Evolutionary conservation across 1,140 invertebrate species (phyloP), one percentile per base, ranked within the genome.

Genomic region (Bradynema listronoti): DNA sequence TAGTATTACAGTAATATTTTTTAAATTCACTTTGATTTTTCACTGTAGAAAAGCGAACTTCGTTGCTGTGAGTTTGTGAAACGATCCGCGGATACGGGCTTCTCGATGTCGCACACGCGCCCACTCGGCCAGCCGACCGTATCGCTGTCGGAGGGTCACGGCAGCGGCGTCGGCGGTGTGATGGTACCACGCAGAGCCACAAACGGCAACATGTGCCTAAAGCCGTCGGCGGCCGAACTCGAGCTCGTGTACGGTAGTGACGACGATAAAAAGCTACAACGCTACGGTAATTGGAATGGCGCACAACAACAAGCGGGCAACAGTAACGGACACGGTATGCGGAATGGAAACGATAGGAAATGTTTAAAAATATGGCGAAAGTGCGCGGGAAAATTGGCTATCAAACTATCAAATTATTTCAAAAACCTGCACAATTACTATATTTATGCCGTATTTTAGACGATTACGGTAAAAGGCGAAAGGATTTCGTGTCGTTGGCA

Each of bases 121-220:
- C 58, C 68, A 7, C 53, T 70, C 25, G 68, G 69, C 22, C 70
- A 62, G 2, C 53, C 69, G 9, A 70, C 68, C 14, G 72, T 70
- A 24, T 50, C 47, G 47, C 47, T 50, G 5, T 50, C 47, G 19
- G 47, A 50, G 22, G 42, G 42, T 32, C 3, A 19, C 34, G 47
- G 16, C 3, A 19, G 47, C 9, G 27, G 19, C 47, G 3, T n/a
- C 47, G 11, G 19, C 36, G 19, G 19, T 39, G 19, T 39, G 11
- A 11, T 19, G 11, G 19, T 39, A 11, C 36, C 11, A 39, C 19
- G 11, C 36, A 39, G 19, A 19, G 36, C 19, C 11, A 39, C 36
- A 19, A 39, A 39, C 11, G 9, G 42, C 42, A 6, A 29, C n/a
- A 32, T n/a, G 9, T 19, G 16, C 4, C 47, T 30, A 50, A 50